Conservation (phyloP, 2,888 invertebrate genomes). For the Drosophila nigricruria region DNA sequence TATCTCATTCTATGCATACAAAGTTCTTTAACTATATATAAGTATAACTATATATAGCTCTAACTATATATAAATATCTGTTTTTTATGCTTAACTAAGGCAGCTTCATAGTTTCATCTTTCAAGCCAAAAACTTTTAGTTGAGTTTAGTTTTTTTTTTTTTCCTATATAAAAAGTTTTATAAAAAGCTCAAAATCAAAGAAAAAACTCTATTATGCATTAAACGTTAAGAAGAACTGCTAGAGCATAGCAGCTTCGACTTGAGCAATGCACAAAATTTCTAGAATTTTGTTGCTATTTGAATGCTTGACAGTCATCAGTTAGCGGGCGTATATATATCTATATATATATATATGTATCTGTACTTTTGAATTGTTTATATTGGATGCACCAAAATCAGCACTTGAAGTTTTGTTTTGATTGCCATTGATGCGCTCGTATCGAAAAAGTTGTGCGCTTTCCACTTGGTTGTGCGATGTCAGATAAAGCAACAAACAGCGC, state of each 20-base stretch:
- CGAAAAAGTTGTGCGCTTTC: constrained; percentile 52
- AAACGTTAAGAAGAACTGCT: background rate
- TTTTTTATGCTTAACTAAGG: background rate
- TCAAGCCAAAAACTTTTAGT: background rate
- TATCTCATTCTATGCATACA: background rate
- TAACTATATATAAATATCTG: background rate
- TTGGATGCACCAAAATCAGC: constrained; percentile 76
- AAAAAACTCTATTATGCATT: background rate
- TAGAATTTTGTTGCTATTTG: constrained; percentile 9
- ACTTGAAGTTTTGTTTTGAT: constrained; percentile 78
- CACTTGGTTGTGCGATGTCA: constrained; percentile 33
- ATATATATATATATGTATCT: background rate
- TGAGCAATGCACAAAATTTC: background rate
- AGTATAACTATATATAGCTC: no score
- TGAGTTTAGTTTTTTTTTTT: background rate
- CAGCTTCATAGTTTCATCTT: background rate
- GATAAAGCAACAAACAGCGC: constrained; percentile 17
- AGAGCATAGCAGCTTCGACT: constrained; percentile 39
- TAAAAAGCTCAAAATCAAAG: background rate
- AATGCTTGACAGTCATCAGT: constrained; percentile 45
- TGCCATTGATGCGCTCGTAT: constrained; percentile 73
- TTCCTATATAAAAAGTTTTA: background rate
- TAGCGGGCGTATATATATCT: constrained; percentile 8
- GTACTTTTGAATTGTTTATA: constrained; percentile 68
- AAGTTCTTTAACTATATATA: background rate